phyloP scores from a whole-genome alignment of 2,113 vertebrate genomes.

The Urocitellus parryii region DNA sequence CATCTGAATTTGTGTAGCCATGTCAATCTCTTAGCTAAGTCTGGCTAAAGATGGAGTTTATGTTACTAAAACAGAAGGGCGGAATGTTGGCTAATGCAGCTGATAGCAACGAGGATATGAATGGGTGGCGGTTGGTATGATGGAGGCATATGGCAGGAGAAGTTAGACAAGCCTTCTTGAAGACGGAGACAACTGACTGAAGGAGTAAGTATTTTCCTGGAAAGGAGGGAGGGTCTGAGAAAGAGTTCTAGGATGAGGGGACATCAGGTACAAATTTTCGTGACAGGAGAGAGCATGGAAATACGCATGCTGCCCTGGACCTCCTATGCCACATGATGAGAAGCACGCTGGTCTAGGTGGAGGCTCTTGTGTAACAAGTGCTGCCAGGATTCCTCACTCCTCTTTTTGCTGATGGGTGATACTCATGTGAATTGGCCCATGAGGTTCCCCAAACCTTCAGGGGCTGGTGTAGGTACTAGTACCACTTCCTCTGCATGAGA shows the following conservation, averaged over 20 bases:
- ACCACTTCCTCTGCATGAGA: not conserved
- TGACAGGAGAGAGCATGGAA: not conserved
- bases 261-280: not conserved
- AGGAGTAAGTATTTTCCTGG: not conserved
- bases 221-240: not conserved
- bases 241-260: not conserved
- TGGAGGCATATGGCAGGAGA: not conserved
- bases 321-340: rapidly evolving
- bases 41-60: not conserved
- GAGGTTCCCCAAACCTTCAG: not conserved
- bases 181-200: not conserved
- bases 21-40: not conserved
- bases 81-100: not conserved
- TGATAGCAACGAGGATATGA: not conserved
- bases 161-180: not conserved
- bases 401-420: not conserved
- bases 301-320: not conserved
- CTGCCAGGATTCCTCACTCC: not conserved
- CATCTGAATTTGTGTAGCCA: not conserved
- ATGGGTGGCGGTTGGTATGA: not conserved
- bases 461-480: not conserved
- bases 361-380: not conserved
- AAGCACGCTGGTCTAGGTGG: not conserved
- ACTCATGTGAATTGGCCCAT: not conserved
- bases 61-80: not conserved